phyloP scores from a whole-genome alignment of 2,797 vertebrate species.

The Siniperca scherzeri region DNA sequence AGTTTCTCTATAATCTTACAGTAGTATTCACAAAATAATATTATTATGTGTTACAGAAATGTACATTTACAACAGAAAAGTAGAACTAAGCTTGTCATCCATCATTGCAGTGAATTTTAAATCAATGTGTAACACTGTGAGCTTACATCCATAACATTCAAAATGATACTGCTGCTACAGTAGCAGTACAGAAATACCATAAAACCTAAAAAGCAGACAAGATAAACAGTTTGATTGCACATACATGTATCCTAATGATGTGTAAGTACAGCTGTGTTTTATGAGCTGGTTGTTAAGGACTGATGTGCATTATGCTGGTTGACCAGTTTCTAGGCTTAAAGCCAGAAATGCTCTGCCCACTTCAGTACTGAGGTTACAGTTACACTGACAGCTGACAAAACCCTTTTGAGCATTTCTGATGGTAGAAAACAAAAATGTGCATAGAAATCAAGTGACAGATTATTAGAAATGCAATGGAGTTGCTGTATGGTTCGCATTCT shows the following conservation, averaged over 20 bases:
- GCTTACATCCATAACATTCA: neutral
- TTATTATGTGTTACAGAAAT: neutral
- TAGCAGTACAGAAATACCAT: neutral
- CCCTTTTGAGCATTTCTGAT: neutral
- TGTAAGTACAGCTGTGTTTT: constrained; percentile 21
- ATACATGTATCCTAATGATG: constrained; percentile 1
- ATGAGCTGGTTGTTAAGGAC: constrained; percentile 43
- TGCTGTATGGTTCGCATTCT: constrained; percentile 8
- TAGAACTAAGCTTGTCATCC: too few species aligned
- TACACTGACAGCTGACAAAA: neutral
- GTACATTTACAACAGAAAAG: neutral
- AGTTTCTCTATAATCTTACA: neutral
- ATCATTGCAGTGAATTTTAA: neutral
- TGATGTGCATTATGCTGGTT: neutral
- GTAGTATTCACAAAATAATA: neutral
- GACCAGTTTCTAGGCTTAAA: neutral
- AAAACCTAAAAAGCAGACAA: neutral
- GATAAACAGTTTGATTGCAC: constrained; percentile 5
- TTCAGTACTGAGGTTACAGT: neutral
- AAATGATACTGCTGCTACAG: neutral
- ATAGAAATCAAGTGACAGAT: neutral
- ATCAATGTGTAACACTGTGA: neutral
- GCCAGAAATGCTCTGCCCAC: neutral
- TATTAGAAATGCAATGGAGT: neutral
- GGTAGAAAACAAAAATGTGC: neutral